Evolutionary conservation across 2,888 invertebrate species (phyloP).

Genomic region (Acleris literana): DNA sequence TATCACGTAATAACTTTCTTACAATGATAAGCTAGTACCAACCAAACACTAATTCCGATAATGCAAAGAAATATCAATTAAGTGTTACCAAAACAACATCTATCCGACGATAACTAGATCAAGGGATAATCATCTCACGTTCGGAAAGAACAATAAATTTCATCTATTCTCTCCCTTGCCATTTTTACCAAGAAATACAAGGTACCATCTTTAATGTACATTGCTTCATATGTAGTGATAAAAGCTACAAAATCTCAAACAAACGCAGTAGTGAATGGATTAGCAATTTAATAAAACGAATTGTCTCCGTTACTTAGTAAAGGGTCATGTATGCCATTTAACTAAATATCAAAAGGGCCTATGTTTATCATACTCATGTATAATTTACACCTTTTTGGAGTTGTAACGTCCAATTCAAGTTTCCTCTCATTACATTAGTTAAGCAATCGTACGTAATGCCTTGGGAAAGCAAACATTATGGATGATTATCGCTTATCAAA

Average conservation of each 20-base stretch:
- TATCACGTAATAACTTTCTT: too few species aligned
- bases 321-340: neutral
- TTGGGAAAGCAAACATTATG: constrained; percentile 18
- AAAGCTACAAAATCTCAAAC: neutral
- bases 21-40: too few species aligned
- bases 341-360: neutral
- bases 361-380: neutral
- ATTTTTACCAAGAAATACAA: too few species aligned
- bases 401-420: neutral
- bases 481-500: constrained; percentile 26
- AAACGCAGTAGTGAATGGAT: neutral
- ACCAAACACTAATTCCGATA: neutral
- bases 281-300: neutral
- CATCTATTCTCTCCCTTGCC: constrained; percentile 10
- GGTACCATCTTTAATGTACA: neutral
- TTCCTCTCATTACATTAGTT: constrained; percentile 18
- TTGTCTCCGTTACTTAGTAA: neutral
- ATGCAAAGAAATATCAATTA: constrained; percentile 14
- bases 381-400: neutral
- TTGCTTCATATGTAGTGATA: neutral
- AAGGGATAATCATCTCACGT: constrained; percentile 26
- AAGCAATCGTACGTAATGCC: constrained; percentile 18
- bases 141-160: constrained; percentile 22
- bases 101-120: constrained; percentile 15
- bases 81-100: constrained; percentile 20